A percentile compares a stretch with the other conserved stretches of the same genome.
Evolutionary conservation across 1,140 invertebrate species (phyloP).

Genomic region (Bemisia tabaci): DNA sequence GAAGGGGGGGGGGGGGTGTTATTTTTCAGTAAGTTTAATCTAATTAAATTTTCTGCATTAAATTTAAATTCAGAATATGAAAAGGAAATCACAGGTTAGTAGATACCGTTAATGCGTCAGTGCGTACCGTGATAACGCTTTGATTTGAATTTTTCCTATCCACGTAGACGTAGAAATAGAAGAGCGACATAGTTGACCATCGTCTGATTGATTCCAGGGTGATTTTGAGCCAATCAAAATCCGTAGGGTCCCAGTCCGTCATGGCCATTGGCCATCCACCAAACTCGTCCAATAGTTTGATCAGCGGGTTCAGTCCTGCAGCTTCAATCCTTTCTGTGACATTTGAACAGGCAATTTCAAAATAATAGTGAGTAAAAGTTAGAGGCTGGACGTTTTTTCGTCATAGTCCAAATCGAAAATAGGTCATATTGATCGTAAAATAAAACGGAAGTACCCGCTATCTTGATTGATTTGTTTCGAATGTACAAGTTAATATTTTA

Average conservation of each 20-base stretch:
- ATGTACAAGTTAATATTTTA: too few relatives aligned
- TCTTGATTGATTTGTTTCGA: too few relatives aligned
- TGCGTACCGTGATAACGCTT: conserved; percentile 24
- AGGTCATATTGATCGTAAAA: too few relatives aligned
- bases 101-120: neutral
- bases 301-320: conserved; percentile 25
- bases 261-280: conserved; percentile 34
- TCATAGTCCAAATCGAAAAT: too few relatives aligned
- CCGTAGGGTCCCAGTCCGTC: conserved; percentile 20
- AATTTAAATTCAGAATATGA: too few relatives aligned
- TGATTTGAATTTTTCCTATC: conserved; percentile 27
- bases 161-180: conserved; percentile 22
- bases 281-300: conserved; percentile 24
- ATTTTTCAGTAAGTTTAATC: too few relatives aligned
- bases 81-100: too few relatives aligned
- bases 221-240: conserved; percentile 25
- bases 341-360: neutral
- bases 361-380: conserved; percentile 1
- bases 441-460: too few relatives aligned
- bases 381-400: neutral
- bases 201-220: conserved; percentile 18
- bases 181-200: conserved; percentile 19
- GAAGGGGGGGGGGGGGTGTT: too few relatives aligned
- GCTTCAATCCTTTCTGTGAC: conserved; percentile 27
- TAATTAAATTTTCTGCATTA: too few relatives aligned